These are phyloP conservation scores for Drosophila murphyi DNA, from an alignment of 1,140 invertebrate species.

Conservation along the genomic window DNA sequence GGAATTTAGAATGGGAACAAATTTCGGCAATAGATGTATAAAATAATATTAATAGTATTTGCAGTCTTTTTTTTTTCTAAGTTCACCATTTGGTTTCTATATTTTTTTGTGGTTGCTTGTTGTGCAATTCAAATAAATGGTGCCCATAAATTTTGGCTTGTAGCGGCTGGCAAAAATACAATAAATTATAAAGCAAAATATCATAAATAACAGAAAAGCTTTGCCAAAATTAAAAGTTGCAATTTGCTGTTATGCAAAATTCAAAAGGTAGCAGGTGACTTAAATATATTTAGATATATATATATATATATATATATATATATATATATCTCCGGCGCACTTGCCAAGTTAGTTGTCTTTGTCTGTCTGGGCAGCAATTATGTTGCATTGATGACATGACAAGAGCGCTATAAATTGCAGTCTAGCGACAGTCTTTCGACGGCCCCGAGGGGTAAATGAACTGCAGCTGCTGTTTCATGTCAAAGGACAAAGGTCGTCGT, in stretches of 20 bases:
- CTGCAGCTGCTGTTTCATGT: slow-evolving; percentile 25
- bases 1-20: too few relatives aligned
- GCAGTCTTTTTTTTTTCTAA: too few relatives aligned
- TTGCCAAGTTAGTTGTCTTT: not conserved
- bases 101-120: slow-evolving; percentile 8
- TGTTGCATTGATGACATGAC: slow-evolving; percentile 20
- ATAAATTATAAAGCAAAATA: slow-evolving; percentile 51
- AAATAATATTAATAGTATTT: too few relatives aligned
- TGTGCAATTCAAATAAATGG: slow-evolving; percentile 9
- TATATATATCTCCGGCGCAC: not conserved
- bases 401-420: slow-evolving; percentile 16
- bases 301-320: not conserved
- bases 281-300: not conserved
- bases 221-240: slow-evolving; percentile 41
- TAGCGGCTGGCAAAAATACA: slow-evolving; percentile 32
- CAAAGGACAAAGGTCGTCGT: slow-evolving; percentile 45
- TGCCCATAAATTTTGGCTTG: slow-evolving; percentile 43
- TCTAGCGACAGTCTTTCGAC: not conserved
- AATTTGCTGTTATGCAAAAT: slow-evolving; percentile 14
- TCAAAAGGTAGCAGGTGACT: too few relatives aligned
- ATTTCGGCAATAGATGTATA: too few relatives aligned
- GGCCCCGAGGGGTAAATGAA: slow-evolving; percentile 35
- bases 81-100: not conserved
- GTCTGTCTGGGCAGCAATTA: slow-evolving; percentile 12
- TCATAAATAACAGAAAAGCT: slow-evolving; percentile 46